Conservation (phyloP, 2,888 invertebrate species). For the Priocnemis perturbator region DNA sequence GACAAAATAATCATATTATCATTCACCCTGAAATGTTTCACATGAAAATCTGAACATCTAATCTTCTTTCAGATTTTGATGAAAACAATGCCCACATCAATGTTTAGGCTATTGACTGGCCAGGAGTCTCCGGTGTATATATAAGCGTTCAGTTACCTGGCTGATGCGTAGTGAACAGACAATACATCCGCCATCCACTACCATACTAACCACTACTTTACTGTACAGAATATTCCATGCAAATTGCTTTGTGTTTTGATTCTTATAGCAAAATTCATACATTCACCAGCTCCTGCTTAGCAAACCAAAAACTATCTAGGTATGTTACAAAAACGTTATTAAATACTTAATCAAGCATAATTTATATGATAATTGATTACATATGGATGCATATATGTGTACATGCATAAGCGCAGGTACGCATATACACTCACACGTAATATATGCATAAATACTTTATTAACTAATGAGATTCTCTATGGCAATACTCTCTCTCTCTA, state of each 20-base stretch:
- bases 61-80: constrained; percentile 90
- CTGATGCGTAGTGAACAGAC: constrained; percentile 73
- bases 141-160: constrained; percentile 77
- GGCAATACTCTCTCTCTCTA: constrained; percentile 31
- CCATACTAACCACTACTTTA: constrained; percentile 60
- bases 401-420: constrained; percentile 38
- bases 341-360: constrained; percentile 67
- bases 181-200: constrained; percentile 74
- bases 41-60: neutral
- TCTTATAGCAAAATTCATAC: constrained; percentile 59
- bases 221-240: constrained; percentile 67
- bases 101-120: constrained; percentile 98
- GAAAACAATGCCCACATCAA: constrained; percentile 99
- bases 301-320: constrained; percentile 53
- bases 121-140: constrained; percentile 99
- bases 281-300: constrained; percentile 65
- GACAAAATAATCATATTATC: too few species aligned
- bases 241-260: constrained; percentile 65
- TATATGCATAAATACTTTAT: constrained; percentile 50
- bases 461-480: constrained; percentile 57
- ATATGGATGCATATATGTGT: constrained; percentile 41
- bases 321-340: constrained; percentile 61
- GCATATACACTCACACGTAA: constrained; percentile 33
- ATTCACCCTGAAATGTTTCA: neutral
- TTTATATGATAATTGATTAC: constrained; percentile 57